Evolutionary conservation across 2,113 vertebrate species (phyloP).

Genomic region (Sminthopsis crassicaudata): DNA sequence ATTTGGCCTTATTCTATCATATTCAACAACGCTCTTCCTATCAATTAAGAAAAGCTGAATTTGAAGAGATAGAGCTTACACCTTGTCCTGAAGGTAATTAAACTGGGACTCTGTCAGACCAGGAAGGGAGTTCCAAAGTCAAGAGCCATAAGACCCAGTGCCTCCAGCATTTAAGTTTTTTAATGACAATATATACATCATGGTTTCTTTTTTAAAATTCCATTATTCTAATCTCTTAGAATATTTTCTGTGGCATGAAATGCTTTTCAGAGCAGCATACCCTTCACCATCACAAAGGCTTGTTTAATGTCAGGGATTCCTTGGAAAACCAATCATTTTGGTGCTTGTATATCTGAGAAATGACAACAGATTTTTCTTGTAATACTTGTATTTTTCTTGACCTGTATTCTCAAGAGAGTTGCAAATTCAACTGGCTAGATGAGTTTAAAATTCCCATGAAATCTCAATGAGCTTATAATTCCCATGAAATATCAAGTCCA

Average conservation of each 20-base stretch:
- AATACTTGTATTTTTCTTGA: not conserved
- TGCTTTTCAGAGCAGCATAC: not conserved
- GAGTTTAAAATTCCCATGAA: not conserved
- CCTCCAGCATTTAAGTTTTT: not conserved
- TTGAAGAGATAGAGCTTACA: rapidly evolving
- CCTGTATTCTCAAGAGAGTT: not conserved
- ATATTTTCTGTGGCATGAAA: not conserved
- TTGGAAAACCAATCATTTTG: rapidly evolving
- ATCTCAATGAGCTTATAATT: not conserved
- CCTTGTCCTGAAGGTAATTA: slow-evolving; percentile 2
- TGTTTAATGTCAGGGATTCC: not conserved
- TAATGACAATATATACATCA: not conserved
- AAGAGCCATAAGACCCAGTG: not conserved
- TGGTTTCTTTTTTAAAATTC: not conserved
- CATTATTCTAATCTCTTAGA: not conserved
- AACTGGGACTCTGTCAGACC: not conserved
- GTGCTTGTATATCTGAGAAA: not conserved
- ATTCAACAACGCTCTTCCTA: not conserved
- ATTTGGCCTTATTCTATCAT: slow-evolving; percentile 31
- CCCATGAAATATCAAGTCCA: rapidly evolving
- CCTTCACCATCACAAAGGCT: not conserved
- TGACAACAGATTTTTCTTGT: not conserved
- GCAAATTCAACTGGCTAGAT: rapidly evolving
- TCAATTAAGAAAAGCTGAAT: not conserved
- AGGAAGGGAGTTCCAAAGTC: rapidly evolving